phyloP scores from a whole-genome alignment of 2,888 invertebrate species.

The Rhodophaea formosa region DNA sequence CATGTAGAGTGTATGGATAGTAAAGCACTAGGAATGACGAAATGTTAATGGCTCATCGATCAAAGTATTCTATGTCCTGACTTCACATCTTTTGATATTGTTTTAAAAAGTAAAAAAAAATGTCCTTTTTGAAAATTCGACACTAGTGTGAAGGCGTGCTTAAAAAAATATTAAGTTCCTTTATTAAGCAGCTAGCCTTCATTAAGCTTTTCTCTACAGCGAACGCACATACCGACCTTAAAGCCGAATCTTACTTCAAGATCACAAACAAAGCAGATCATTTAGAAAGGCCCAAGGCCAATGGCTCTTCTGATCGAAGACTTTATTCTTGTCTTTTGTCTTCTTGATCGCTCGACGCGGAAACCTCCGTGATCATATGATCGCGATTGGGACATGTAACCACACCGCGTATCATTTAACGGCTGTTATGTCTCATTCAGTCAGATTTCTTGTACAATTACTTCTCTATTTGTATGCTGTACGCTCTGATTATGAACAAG shows the following conservation, averaged over 20 bases:
- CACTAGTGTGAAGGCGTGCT: not conserved
- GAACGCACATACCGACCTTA: constrained; percentile 14
- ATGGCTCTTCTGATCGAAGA: constrained; percentile 29
- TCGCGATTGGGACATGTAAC: constrained; percentile 12
- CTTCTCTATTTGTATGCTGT: not conserved
- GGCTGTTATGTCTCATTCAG: constrained; percentile 12
- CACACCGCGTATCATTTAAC: constrained; percentile 6
- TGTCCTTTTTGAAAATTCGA: not conserved
- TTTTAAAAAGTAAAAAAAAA: not conserved
- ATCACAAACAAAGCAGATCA: constrained; percentile 27
- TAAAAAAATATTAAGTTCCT: constrained; percentile 18
- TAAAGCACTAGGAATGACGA: too few species aligned
- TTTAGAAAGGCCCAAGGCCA: constrained; percentile 38
- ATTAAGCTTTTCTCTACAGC: constrained; percentile 1
- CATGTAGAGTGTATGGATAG: too few species aligned
- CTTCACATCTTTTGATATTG: too few species aligned
- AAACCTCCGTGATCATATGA: constrained; percentile 27
- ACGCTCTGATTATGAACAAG: too few species aligned
- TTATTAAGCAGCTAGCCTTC: constrained; percentile 18
- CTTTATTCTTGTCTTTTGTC: constrained; percentile 36
- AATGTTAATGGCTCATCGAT: too few species aligned
- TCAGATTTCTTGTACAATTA: constrained; percentile 9
- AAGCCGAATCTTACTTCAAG: constrained; percentile 10
- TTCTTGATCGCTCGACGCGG: constrained; percentile 44
- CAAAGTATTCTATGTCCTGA: too few species aligned